These are phyloP conservation scores for Campoplex nolae DNA, from an alignment of 2,888 invertebrate genomes.

Conservation along the genomic window DNA sequence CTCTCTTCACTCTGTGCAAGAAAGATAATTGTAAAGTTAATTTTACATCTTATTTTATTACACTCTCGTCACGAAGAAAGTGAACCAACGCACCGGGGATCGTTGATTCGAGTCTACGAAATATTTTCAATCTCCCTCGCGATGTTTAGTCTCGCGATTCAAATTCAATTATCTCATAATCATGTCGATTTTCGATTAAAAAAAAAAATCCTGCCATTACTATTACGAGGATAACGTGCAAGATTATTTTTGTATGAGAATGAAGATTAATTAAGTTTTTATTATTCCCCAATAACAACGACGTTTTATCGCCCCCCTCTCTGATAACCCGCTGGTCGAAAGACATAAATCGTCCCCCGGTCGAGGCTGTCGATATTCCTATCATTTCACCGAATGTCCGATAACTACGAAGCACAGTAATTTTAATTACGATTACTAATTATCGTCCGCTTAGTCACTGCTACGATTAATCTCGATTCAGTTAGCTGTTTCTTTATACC, in stretches of 20 bases:
- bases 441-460: neutral
- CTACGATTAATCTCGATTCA: neutral
- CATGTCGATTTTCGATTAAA: neutral
- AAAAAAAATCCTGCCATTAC: neutral
- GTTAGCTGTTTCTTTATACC: neutral
- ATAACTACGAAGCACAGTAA: slow-evolving; percentile 31
- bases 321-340: slow-evolving; percentile 11
- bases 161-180: too few relatives aligned
- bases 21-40: too few relatives aligned
- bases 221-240: neutral
- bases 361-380: slow-evolving; percentile 9
- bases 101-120: too few relatives aligned
- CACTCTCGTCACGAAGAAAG: too few relatives aligned
- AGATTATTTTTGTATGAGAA: neutral
- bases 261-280: slow-evolving; percentile 17
- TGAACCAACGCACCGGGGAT: too few relatives aligned
- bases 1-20: neutral
- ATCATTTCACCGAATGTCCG: slow-evolving; percentile 11
- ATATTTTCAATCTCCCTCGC: too few relatives aligned
- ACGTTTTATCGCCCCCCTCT: neutral
- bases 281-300: slow-evolving; percentile 15
- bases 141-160: too few relatives aligned
- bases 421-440: slow-evolving; percentile 31
- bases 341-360: slow-evolving; percentile 8
- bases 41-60: too few relatives aligned